Conservation (phyloP, 2,113 vertebrate species). For the Eidolon helvum region DNA sequence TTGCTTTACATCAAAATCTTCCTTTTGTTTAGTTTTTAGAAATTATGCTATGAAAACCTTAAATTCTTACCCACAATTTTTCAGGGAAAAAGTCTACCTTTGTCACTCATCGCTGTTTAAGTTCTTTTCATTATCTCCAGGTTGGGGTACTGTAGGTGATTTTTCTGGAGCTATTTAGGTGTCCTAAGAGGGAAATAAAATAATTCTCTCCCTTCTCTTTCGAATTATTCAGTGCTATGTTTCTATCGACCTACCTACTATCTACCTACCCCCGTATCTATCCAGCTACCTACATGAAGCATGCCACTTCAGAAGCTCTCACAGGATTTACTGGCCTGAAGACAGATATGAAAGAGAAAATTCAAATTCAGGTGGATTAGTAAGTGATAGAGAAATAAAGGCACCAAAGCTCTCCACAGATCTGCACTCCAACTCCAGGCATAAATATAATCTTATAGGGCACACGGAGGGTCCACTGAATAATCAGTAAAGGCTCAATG, state of each 20-base stretch:
- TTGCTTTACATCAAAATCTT: constrained; percentile 4
- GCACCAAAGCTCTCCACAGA: not conserved
- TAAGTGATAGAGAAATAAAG: not conserved
- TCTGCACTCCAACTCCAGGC: not conserved
- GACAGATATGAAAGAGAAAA: not conserved
- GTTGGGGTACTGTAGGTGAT: not conserved
- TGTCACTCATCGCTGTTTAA: not conserved
- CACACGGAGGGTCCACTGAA: not conserved
- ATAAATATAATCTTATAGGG: not conserved
- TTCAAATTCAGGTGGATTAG: not conserved
- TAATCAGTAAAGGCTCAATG: not conserved
- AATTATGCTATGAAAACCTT: not conserved
- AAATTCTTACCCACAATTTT: not conserved
- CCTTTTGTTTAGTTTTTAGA: constrained; percentile 1
- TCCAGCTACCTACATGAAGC: not conserved
- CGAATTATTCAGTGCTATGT: not conserved
- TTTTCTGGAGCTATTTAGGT: not conserved
- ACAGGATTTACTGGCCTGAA: not conserved
- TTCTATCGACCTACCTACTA: not conserved
- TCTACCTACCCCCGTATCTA: too few species aligned
- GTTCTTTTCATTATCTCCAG: not conserved
- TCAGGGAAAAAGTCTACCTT: not conserved
- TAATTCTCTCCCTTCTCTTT: not conserved
- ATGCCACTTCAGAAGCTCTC: not conserved
- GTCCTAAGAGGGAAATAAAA: not conserved